phyloP scores from a whole-genome alignment of 92 coral and sea anemone species.

The Ricordea florida region DNA sequence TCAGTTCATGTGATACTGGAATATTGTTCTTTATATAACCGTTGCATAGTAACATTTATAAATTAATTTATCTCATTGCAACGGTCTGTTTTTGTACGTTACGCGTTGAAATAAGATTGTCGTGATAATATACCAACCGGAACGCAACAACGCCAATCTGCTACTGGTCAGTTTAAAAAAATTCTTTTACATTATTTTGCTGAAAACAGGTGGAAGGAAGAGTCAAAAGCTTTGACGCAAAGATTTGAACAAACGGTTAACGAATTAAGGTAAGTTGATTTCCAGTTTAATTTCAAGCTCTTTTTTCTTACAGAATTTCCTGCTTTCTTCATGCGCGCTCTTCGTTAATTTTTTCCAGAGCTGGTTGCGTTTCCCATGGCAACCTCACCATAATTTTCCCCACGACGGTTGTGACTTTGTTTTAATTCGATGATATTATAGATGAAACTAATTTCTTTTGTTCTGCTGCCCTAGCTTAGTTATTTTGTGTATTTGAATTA shows the following conservation, averaged over 20 bases:
- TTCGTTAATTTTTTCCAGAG: background rate
- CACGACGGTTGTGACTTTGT: background rate
- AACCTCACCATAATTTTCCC: background rate
- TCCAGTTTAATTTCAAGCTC: background rate
- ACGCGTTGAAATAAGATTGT: too few relatives aligned
- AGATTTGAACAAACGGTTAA: conserved; percentile 90
- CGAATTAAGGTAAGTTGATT: conserved; percentile 68
- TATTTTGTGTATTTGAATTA: too few relatives aligned
- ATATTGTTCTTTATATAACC: too few relatives aligned
- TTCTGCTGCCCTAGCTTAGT: too few relatives aligned
- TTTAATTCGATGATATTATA: too few relatives aligned
- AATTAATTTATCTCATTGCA: background rate
- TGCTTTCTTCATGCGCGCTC: background rate
- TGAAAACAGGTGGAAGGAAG: conserved; percentile 90
- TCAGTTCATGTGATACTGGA: background rate
- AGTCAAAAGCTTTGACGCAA: conserved; percentile 79
- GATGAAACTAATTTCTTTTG: too few relatives aligned
- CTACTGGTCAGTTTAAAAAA: too few relatives aligned
- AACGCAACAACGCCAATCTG: background rate
- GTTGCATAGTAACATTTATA: background rate
- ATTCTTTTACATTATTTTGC: background rate
- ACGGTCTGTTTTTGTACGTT: background rate
- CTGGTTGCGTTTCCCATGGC: background rate
- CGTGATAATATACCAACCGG: too few relatives aligned
- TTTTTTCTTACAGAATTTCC: background rate